phyloP scores from a whole-genome alignment of 2,113 vertebrate genomes.

The Eptesicus fuscus region DNA sequence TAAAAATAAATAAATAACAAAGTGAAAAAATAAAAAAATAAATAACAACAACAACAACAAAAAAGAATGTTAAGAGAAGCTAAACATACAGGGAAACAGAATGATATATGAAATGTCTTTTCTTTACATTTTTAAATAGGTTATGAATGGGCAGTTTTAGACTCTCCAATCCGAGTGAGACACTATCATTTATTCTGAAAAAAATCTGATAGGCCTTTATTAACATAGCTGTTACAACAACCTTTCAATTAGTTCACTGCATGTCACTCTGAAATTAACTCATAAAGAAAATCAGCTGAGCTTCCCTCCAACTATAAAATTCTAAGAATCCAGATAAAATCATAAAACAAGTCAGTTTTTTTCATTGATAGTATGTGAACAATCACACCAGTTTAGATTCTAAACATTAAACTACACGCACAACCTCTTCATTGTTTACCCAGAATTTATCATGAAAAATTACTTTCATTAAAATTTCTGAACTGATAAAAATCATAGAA shows the following conservation, averaged over 20 bases:
- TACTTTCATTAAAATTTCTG: slow-evolving; percentile 4
- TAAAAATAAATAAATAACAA: too few relatives aligned
- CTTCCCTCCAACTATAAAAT: slow-evolving; percentile 5
- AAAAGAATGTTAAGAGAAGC: not conserved
- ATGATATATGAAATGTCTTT: not conserved
- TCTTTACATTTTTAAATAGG: not conserved
- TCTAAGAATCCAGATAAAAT: slow-evolving; percentile 1
- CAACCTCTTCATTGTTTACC: not conserved
- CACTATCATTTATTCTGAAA: not conserved
- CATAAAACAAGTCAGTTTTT: not conserved
- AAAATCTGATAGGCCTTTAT: not conserved
- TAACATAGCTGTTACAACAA: not conserved
- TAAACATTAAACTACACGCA: not conserved
- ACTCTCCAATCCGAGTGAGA: not conserved
- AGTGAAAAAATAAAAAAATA: too few relatives aligned
- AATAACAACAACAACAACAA: too few relatives aligned
- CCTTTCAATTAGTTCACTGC: not conserved
- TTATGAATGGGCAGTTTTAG: not conserved
- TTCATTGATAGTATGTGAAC: not conserved
- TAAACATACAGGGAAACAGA: not conserved
- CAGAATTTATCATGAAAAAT: slow-evolving; percentile 22
- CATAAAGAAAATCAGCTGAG: not conserved
- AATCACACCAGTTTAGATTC: not conserved
- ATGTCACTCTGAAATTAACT: not conserved
- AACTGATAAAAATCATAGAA: not conserved